These are phyloP conservation scores for Caenorhabditis sp. DNA, from an alignment of 2,888 invertebrate genomes.

Conservation along the genomic window DNA sequence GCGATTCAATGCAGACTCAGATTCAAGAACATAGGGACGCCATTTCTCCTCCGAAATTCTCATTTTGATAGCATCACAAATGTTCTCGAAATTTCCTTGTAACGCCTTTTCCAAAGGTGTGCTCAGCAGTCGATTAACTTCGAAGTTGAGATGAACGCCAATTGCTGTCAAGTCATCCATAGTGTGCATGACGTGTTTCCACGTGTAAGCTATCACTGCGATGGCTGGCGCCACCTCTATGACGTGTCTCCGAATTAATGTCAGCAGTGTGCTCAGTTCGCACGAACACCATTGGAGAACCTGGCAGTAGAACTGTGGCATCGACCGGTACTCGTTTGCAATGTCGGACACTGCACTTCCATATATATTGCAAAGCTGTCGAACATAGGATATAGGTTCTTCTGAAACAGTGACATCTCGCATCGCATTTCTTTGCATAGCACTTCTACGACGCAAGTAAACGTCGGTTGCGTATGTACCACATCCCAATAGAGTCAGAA, in stretches of 20 bases:
- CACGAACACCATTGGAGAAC: constrained; percentile 77
- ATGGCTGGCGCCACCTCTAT: constrained; percentile 78
- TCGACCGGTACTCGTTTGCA: constrained; percentile 66
- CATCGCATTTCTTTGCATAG: constrained; percentile 65
- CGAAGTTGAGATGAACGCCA: constrained; percentile 92
- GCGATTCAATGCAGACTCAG: constrained; percentile 84
- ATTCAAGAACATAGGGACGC: constrained; percentile 87
- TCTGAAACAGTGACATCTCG: constrained; percentile 65
- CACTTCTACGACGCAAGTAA: constrained; percentile 72
- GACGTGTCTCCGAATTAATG: constrained; percentile 75
- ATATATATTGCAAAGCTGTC: constrained; percentile 65
- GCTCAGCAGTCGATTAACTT: constrained; percentile 89
- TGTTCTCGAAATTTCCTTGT: constrained; percentile 87
- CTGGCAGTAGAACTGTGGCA: constrained; percentile 69
- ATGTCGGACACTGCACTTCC: constrained; percentile 73
- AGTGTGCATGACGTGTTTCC: constrained; percentile 74
- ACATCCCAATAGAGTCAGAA: constrained; percentile 65
- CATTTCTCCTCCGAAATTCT: constrained; percentile 87
- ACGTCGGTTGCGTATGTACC: constrained; percentile 77
- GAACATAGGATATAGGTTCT: constrained; percentile 75
- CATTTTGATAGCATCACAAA: constrained; percentile 88
- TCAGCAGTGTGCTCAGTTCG: constrained; percentile 74
- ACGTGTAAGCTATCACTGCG: constrained; percentile 72
- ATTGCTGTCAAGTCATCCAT: constrained; percentile 77
- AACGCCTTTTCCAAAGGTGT: constrained; percentile 87